These are phyloP conservation scores for Caloenas nicobarica DNA, from an alignment of 2,113 vertebrate species.

Conservation along the genomic window DNA sequence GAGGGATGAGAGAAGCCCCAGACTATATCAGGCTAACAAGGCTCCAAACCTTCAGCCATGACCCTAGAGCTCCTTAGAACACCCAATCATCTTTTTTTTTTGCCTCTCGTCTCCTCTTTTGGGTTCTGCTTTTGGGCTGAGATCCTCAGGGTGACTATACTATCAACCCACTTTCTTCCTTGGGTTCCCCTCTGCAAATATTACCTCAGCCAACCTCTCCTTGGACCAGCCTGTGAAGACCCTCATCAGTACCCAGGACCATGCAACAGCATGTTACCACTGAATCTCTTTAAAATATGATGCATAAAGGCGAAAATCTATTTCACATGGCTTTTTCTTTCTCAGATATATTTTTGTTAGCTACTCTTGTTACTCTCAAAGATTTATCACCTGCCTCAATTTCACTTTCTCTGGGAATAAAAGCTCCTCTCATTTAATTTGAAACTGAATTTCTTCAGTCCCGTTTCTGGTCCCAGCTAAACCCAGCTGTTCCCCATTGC, in stretches of 20 bases:
- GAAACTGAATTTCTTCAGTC: neutral
- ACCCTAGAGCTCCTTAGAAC: neutral
- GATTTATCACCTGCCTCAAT: rapidly evolving
- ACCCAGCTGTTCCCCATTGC: neutral
- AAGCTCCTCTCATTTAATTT: neutral
- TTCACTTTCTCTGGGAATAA: neutral
- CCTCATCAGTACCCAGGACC: neutral
- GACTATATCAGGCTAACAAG: neutral
- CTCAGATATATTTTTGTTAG: neutral
- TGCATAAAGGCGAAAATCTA: neutral
- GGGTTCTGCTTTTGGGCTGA: neutral
- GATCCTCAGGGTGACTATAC: neutral
- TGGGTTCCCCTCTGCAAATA: neutral
- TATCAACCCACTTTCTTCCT: neutral
- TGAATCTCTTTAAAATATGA: neutral
- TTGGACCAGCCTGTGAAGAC: neutral
- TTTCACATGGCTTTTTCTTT: neutral
- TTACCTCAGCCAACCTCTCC: neutral
- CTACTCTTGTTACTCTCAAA: neutral
- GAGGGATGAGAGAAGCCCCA: neutral
- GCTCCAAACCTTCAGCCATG: neutral
- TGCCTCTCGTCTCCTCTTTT: neutral
- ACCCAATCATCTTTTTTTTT: neutral
- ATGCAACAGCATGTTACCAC: neutral
- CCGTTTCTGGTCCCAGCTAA: neutral